Evolutionary conservation across 2,888 invertebrate species (phyloP).

Genomic region (Metellina segmentata): DNA sequence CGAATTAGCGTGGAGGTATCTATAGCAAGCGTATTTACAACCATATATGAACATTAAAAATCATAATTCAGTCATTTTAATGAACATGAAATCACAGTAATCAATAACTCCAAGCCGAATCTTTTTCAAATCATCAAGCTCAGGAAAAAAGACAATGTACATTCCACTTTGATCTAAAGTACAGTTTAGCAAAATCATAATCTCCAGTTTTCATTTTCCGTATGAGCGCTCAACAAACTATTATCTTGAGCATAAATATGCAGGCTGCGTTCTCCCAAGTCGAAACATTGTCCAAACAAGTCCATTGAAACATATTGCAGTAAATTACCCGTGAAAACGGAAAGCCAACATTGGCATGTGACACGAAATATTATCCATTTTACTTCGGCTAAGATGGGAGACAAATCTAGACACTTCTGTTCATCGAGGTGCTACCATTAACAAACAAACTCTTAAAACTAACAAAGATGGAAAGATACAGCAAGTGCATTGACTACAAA

Average conservation of each 20-base stretch:
- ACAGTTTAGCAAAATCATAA: not conserved
- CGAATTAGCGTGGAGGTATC: too few relatives aligned
- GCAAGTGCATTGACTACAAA: too few relatives aligned
- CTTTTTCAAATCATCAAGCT: too few relatives aligned
- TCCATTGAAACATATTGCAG: slow-evolving; percentile 38
- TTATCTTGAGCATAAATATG: not conserved
- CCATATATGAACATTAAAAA: too few relatives aligned
- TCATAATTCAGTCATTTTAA: too few relatives aligned
- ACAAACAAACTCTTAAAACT: not conserved
- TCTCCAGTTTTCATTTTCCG: not conserved
- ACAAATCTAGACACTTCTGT: slow-evolving; percentile 16
- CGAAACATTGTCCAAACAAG: too few relatives aligned
- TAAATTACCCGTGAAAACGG: slow-evolving; percentile 33
- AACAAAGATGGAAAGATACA: too few relatives aligned
- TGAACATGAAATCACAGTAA: too few relatives aligned
- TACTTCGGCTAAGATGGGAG: slow-evolving; percentile 7
- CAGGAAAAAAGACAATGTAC: too few relatives aligned
- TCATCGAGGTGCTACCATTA: not conserved
- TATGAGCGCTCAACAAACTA: not conserved
- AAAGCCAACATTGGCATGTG: slow-evolving; percentile 34
- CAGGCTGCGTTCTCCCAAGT: not conserved
- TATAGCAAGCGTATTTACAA: too few relatives aligned
- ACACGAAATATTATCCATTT: slow-evolving; percentile 37
- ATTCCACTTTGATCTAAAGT: too few relatives aligned
- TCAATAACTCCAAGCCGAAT: too few relatives aligned